Evolutionary conservation across 2,888 invertebrate genomes (phyloP).

Genomic region (Lithodes maja): DNA sequence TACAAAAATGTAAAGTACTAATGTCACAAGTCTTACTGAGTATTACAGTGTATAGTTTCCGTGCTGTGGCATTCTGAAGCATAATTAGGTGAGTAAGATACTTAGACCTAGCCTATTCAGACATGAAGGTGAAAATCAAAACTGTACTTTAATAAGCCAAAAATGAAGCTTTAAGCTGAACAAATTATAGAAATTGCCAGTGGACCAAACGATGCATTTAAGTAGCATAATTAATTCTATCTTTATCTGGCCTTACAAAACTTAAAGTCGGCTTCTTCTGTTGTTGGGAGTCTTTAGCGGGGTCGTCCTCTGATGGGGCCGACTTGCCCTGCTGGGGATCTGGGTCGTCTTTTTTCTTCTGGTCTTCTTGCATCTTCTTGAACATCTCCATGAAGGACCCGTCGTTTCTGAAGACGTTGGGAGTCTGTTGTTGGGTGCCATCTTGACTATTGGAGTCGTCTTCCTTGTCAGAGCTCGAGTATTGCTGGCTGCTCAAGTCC

Average conservation of each 20-base stretch:
- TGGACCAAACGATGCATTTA: not conserved
- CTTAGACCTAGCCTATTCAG: too few relatives aligned
- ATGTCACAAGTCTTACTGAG: too few relatives aligned
- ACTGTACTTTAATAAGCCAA: too few relatives aligned
- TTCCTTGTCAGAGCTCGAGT: conserved; percentile 41
- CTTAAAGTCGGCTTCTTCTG: conserved; percentile 43
- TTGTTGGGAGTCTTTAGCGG: conserved; percentile 75
- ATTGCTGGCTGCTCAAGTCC: conserved; percentile 32
- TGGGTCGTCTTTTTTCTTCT: conserved; percentile 39
- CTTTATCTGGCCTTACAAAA: conserved; percentile 60
- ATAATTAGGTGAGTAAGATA: too few relatives aligned
- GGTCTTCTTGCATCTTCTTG: conserved; percentile 87
- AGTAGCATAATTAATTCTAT: conserved; percentile 43
- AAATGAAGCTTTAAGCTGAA: too few relatives aligned
- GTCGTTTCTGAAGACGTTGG: conserved; percentile 88
- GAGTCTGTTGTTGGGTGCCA: conserved; percentile 26
- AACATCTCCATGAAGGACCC: conserved; percentile 94
- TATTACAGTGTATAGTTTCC: too few relatives aligned
- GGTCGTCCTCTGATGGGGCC: conserved; percentile 71
- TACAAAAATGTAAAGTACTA: too few relatives aligned
- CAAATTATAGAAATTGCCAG: not conserved
- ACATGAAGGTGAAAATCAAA: too few relatives aligned
- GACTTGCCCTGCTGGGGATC: conserved; percentile 31
- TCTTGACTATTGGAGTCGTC: conserved; percentile 53
- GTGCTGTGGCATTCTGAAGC: too few relatives aligned